These are phyloP conservation scores for Taenioides sp. DNA, from an alignment of 2,797 vertebrate genomes.

Conservation along the genomic window DNA sequence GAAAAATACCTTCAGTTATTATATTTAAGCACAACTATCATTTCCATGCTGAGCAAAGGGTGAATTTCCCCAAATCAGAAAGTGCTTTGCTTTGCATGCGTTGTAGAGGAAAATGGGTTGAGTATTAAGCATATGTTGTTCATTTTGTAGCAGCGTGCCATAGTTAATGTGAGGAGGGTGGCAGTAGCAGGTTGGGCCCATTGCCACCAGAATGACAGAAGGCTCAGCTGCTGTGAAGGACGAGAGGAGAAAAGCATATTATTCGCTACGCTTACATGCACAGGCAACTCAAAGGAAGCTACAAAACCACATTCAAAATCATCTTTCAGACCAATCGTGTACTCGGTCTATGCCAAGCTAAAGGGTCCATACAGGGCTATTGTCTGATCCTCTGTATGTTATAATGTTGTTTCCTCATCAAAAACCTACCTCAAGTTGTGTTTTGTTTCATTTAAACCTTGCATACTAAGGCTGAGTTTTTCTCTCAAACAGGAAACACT, in stretches of 20 bases:
- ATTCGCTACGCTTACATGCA: too few relatives aligned
- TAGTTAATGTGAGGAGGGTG: conserved; percentile 72
- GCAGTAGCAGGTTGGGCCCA: conserved; percentile 63
- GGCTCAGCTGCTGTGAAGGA: not conserved
- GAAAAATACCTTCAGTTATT: not conserved
- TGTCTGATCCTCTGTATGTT: too few relatives aligned
- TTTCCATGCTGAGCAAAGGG: not conserved
- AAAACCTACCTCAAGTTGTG: too few relatives aligned
- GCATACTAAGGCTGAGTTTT: too few relatives aligned
- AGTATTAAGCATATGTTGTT: conserved; percentile 74
- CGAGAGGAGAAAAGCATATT: not conserved
- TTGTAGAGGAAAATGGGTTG: conserved; percentile 25
- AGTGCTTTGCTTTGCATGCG: conserved; percentile 16
- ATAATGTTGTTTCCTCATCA: too few relatives aligned
- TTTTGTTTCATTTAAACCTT: too few relatives aligned
- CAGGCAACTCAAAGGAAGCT: too few relatives aligned
- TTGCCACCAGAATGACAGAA: conserved; percentile 62
- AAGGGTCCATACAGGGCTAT: too few relatives aligned
- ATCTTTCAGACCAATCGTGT: too few relatives aligned
- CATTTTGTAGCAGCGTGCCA: conserved; percentile 71
- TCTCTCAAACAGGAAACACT: too few relatives aligned
- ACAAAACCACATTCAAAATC: too few relatives aligned
- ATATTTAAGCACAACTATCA: not conserved
- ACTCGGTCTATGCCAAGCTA: too few relatives aligned
- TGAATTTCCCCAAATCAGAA: conserved; percentile 41